These are phyloP conservation scores for Halocynthia aurantium DNA, from an alignment of 23 tunicate species.

Conservation along the genomic window DNA sequence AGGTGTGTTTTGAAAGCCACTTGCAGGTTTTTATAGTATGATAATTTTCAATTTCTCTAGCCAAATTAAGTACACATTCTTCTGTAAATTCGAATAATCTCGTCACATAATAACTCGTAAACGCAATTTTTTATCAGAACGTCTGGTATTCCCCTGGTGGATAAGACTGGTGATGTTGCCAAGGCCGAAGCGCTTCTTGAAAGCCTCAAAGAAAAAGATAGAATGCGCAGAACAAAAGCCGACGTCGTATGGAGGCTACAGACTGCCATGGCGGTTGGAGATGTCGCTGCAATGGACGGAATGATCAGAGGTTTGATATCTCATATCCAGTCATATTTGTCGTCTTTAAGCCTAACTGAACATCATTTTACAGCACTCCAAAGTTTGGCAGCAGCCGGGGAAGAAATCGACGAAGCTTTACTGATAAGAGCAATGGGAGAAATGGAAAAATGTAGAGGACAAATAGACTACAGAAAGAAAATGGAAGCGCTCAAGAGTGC, in stretches of 20 bases:
- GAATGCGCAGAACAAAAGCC: slow-evolving; percentile 39
- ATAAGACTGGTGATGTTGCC: slow-evolving; percentile 65
- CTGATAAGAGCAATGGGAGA: slow-evolving; percentile 51
- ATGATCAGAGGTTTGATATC: slow-evolving; percentile 57
- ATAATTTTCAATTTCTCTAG: too few species aligned
- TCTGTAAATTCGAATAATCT: too few species aligned
- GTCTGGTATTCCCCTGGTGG: slow-evolving; percentile 53
- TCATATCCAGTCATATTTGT: background rate
- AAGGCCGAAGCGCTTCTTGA: slow-evolving; percentile 50
- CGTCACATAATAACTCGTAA: background rate
- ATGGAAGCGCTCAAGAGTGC: slow-evolving; percentile 81
- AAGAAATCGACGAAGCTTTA: slow-evolving; percentile 63
- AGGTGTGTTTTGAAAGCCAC: too few species aligned
- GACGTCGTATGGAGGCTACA: slow-evolving; percentile 71
- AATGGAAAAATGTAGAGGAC: slow-evolving; percentile 44
- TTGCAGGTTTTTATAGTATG: too few species aligned
- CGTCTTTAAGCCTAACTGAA: background rate
- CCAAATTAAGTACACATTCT: too few species aligned
- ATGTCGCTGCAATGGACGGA: slow-evolving; percentile 45
- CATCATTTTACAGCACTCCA: slow-evolving; percentile 38
- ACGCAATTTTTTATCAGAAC: slow-evolving; percentile 21
- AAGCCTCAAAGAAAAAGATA: slow-evolving; percentile 49
- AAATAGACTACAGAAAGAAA: slow-evolving; percentile 49
- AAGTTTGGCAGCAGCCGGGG: slow-evolving; percentile 62
- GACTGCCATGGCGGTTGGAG: slow-evolving; percentile 43